Evolutionary conservation across 2,888 invertebrate genomes (phyloP).

Genomic region (Eucriotettix oculatus): DNA sequence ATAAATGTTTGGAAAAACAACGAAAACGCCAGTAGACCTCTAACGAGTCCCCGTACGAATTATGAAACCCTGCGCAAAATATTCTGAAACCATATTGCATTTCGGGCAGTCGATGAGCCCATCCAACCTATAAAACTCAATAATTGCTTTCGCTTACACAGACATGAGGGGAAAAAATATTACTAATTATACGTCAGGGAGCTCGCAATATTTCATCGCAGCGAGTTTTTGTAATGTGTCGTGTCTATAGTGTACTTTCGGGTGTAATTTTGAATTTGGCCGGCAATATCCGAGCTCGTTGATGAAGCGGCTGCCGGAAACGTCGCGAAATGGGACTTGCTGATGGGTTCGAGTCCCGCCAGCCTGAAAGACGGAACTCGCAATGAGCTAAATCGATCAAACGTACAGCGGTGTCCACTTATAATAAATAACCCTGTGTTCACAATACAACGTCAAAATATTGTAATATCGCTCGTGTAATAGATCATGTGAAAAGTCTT

Average conservation of each 20-base stretch:
- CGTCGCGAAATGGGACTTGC: slow-evolving; percentile 1
- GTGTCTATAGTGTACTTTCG: slow-evolving; percentile 4
- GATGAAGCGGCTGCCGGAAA: slow-evolving; percentile 1
- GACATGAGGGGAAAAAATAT: slow-evolving; percentile 6
- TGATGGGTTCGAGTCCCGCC: no score
- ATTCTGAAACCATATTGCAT: neutral
- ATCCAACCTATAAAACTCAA: slow-evolving; percentile 6
- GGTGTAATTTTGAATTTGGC: slow-evolving; percentile 9
- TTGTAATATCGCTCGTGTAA: no score
- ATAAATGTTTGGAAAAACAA: neutral
- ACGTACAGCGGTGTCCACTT: no score
- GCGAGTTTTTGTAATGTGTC: slow-evolving; percentile 1
- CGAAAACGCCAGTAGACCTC: neutral
- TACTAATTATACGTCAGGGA: slow-evolving; percentile 11
- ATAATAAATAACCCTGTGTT: no score
- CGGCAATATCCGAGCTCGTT: slow-evolving; percentile 6
- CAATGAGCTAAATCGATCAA: no score
- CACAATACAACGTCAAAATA: no score
- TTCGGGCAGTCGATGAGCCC: neutral
- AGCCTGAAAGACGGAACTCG: no score
- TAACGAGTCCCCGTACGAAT: neutral
- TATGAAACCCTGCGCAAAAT: neutral
- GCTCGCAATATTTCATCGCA: slow-evolving; percentile 8
- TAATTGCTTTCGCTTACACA: slow-evolving; percentile 10
- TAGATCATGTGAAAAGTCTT: no score